phyloP scores from a whole-genome alignment of 2,888 invertebrate species.

The Protophormia terraenovae region DNA sequence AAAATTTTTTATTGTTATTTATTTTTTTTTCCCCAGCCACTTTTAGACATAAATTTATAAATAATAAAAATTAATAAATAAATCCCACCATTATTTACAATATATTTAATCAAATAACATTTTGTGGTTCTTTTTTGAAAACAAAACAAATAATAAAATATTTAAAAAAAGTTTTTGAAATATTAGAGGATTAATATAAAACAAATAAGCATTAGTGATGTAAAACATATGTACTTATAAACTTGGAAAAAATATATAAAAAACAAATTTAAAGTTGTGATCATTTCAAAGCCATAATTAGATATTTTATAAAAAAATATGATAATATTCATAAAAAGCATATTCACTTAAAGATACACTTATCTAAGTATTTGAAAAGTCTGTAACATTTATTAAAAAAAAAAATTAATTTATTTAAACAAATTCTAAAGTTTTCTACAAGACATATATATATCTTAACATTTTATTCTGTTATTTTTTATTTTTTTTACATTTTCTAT shows the following conservation, averaged over 20 bases:
- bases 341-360: background rate
- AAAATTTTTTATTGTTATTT: too few relatives aligned
- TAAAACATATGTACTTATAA: background rate
- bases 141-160: conserved; percentile 20
- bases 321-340: background rate
- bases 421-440: background rate
- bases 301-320: background rate
- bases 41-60: background rate
- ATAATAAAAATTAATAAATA: conserved; percentile 70
- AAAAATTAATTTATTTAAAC: too few relatives aligned
- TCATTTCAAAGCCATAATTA: conserved; percentile 74
- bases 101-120: conserved; percentile 68
- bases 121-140: conserved; percentile 61
- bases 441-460: too few relatives aligned
- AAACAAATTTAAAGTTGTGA: conserved; percentile 77
- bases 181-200: background rate
- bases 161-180: conserved; percentile 6
- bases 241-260: conserved; percentile 6
- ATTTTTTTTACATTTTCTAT: too few relatives aligned
- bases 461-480: too few relatives aligned
- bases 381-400: too few relatives aligned
- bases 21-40: too few relatives aligned
- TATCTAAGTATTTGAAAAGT: background rate
- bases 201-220: conserved; percentile 7
- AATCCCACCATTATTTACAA: conserved; percentile 81